These are phyloP conservation scores for Equus quagga DNA, from an alignment of 2,113 vertebrate genomes.

Conservation along the genomic window DNA sequence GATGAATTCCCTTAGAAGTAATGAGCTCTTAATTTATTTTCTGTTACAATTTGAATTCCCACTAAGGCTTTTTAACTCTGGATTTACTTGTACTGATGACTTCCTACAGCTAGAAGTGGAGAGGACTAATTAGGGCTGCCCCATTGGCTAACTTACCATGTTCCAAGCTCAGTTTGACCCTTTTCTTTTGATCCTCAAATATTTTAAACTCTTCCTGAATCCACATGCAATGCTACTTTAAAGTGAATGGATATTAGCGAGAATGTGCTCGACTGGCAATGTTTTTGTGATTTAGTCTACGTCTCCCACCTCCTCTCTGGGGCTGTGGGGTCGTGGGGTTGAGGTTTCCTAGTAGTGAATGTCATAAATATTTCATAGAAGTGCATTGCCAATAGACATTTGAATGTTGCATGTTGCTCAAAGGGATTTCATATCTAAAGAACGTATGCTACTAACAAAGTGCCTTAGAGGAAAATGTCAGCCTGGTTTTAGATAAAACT, in stretches of 20 bases:
- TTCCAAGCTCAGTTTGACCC: not conserved
- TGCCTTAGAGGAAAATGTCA: slow-evolving; percentile 52
- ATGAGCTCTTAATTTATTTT: slow-evolving; percentile 26
- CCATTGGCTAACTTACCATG: not conserved
- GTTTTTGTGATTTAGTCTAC: slow-evolving; percentile 59
- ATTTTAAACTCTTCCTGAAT: not conserved
- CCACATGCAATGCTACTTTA: not conserved
- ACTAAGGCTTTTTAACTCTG: not conserved
- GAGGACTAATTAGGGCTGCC: not conserved
- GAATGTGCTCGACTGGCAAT: slow-evolving; percentile 68
- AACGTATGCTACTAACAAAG: slow-evolving; percentile 33
- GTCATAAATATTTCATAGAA: slow-evolving; percentile 55
- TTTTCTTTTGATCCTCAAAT: not conserved
- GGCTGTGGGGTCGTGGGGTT: not conserved
- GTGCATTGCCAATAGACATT: not conserved
- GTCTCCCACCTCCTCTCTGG: fast-evolving
- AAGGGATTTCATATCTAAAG: slow-evolving; percentile 49
- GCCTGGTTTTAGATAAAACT: slow-evolving; percentile 42
- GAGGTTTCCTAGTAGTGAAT: slow-evolving; percentile 60
- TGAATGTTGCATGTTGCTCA: slow-evolving; percentile 16
- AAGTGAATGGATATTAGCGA: slow-evolving; percentile 15
- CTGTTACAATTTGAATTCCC: not conserved
- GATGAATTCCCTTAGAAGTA: slow-evolving; percentile 19
- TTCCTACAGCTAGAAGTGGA: not conserved
- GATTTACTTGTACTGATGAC: not conserved